These are phyloP conservation scores for Drosophila repleta DNA, from an alignment of 1,140 invertebrate genomes.

Conservation along the genomic window DNA sequence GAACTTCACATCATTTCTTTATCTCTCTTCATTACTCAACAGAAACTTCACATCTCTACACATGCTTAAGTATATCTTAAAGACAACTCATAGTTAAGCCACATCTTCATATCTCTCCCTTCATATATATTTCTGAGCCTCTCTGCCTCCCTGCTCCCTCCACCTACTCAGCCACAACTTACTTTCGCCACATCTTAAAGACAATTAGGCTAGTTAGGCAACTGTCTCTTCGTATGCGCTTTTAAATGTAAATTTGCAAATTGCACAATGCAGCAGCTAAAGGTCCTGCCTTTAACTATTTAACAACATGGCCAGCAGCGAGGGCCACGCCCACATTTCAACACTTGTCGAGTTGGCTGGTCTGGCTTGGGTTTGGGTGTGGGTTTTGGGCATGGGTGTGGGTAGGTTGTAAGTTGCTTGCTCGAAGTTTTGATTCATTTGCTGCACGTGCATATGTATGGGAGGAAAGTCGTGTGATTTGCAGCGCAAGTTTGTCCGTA, in stretches of 20 bases:
- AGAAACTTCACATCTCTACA: no score
- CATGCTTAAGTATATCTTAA: no score
- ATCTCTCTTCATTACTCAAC: no score
- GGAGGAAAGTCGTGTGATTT: slow-evolving; percentile 54
- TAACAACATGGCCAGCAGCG: background rate
- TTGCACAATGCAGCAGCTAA: background rate
- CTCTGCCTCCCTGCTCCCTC: no score
- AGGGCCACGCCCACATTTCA: slow-evolving; percentile 36
- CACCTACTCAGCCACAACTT: no score
- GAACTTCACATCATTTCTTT: no score
- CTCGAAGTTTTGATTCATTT: slow-evolving; percentile 51
- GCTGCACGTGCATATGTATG: slow-evolving; percentile 39
- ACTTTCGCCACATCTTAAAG: no score
- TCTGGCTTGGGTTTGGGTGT: no score
- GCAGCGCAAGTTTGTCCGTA: slow-evolving; percentile 42
- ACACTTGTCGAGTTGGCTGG: slow-evolving; percentile 28
- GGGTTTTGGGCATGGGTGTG: no score
- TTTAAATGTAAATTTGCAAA: slow-evolving; percentile 7
- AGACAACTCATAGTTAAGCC: background rate
- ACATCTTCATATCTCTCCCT: background rate
- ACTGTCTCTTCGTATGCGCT: background rate
- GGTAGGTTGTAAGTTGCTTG: slow-evolving; percentile 20
- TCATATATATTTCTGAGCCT: no score
- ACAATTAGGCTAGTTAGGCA: background rate
- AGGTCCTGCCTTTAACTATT: slow-evolving; percentile 7